phyloP scores from a whole-genome alignment of 2,888 invertebrate species.

The Cremastinae sp. region DNA sequence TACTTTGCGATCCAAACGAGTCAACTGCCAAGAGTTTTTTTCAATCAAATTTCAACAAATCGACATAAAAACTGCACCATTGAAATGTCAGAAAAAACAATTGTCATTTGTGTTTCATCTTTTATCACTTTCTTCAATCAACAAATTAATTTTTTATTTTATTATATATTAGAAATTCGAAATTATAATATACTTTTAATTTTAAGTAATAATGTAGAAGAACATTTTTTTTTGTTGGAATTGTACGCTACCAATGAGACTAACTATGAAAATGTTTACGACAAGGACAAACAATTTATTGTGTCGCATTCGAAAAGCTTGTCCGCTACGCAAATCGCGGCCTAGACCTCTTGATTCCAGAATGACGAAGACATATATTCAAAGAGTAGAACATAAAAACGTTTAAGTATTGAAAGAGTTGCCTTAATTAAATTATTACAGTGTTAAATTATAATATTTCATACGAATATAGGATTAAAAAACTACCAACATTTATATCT shows the following conservation, averaged over 20 bases:
- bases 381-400: slow-evolving; percentile 60
- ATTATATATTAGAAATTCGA: too few relatives aligned
- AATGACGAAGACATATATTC: slow-evolving; percentile 45
- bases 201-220: too few relatives aligned
- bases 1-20: slow-evolving; percentile 55
- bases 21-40: slow-evolving; percentile 45
- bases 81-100: too few relatives aligned
- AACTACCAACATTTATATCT: slow-evolving; percentile 20
- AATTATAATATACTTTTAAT: too few relatives aligned
- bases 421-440: slow-evolving; percentile 77
- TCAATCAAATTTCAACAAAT: not conserved
- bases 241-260: too few relatives aligned
- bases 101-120: too few relatives aligned
- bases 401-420: slow-evolving; percentile 72
- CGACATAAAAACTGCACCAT: too few relatives aligned
- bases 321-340: slow-evolving; percentile 37
- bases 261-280: not conserved
- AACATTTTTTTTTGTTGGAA: too few relatives aligned
- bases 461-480: slow-evolving; percentile 39
- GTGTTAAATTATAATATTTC: slow-evolving; percentile 51
- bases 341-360: slow-evolving; percentile 43
- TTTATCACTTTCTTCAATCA: too few relatives aligned
- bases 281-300: slow-evolving; percentile 41
- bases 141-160: too few relatives aligned
- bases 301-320: slow-evolving; percentile 27